Evolutionary conservation across 2,888 invertebrate genomes (phyloP).

Genomic region (Embidobia sp.): DNA sequence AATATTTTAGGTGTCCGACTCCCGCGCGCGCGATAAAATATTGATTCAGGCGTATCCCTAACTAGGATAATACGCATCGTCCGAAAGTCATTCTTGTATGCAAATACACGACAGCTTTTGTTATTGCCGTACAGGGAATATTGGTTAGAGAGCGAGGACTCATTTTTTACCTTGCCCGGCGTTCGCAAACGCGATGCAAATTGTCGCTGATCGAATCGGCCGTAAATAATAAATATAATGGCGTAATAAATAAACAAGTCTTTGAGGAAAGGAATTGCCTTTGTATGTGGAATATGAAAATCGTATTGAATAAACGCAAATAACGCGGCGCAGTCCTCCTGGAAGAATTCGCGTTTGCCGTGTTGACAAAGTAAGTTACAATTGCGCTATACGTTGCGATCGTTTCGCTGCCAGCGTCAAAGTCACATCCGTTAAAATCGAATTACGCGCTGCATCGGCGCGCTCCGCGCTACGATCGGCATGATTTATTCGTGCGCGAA

Average conservation of each 20-base stretch:
- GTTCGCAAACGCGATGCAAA: no score
- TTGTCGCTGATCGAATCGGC: neutral
- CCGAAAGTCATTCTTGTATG: no score
- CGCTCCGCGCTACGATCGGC: constrained; percentile 40
- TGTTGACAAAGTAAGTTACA: constrained; percentile 34
- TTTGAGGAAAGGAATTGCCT: constrained; percentile 28
- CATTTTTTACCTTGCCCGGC: no score
- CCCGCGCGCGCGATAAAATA: no score
- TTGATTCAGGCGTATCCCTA: no score
- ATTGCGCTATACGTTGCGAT: constrained; percentile 28
- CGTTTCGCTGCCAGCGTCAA: constrained; percentile 19
- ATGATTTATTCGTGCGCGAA: constrained; percentile 73
- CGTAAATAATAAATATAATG: constrained; percentile 24
- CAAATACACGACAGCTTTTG: no score
- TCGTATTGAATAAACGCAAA: constrained; percentile 30
- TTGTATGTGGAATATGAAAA: constrained; percentile 25
- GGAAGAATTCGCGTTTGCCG: constrained; percentile 25
- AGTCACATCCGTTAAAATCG: constrained; percentile 32
- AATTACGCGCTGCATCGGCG: constrained; percentile 30
- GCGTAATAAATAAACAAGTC: constrained; percentile 19
- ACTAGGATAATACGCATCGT: no score
- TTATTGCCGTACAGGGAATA: no score
- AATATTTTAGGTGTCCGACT: no score
- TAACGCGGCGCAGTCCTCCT: constrained; percentile 14
- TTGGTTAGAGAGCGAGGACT: no score